phyloP scores from a whole-genome alignment of 2,888 invertebrate species.

The Macrosiphum euphorbiae region DNA sequence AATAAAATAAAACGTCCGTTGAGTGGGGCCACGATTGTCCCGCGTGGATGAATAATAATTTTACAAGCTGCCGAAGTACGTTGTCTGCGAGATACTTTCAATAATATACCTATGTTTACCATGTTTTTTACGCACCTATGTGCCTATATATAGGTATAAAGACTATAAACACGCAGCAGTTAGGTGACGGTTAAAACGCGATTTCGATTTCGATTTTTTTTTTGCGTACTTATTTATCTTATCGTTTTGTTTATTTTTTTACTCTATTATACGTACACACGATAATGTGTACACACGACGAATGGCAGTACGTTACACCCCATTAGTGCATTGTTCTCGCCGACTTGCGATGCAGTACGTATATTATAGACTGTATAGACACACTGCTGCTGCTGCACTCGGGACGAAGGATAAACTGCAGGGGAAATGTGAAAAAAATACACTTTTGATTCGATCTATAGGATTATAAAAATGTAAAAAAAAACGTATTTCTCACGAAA shows the following conservation, averaged over 20 bases:
- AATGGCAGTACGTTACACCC: slow-evolving; percentile 39
- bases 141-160: neutral
- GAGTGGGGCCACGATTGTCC: neutral
- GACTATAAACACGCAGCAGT: neutral
- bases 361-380: neutral
- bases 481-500: slow-evolving; percentile 45
- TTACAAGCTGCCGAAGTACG: neutral
- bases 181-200: neutral
- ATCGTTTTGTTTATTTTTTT: neutral
- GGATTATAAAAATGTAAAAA: neutral
- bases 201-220: slow-evolving; percentile 7
- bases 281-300: neutral
- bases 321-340: slow-evolving; percentile 47
- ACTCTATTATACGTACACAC: neutral
- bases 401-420: neutral
- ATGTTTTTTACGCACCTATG: neutral
- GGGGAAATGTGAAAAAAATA: slow-evolving; percentile 5
- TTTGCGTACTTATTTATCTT: neutral
- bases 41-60: neutral
- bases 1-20: neutral
- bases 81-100: neutral
- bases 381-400: neutral
- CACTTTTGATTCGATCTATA: slow-evolving; percentile 40
- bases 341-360: neutral
- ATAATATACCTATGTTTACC: neutral